Evolutionary conservation across 2,113 vertebrate genomes (phyloP), one percentile per base, ranked within the genome.

Genomic region (Perccottus glenii): DNA sequence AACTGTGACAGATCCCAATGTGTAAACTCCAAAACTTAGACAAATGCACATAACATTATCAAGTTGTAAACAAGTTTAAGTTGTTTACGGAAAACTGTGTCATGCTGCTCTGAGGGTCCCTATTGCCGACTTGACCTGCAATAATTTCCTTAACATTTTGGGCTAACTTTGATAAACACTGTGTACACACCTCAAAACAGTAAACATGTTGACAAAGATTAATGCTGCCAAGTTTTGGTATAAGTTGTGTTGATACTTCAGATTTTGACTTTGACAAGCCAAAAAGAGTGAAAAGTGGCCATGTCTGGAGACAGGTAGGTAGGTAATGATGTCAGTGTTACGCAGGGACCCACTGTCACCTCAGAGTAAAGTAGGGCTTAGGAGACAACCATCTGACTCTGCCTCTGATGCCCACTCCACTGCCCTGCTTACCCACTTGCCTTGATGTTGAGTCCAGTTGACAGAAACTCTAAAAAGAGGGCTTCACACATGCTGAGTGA

Each of bases 401-500:
- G 8, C 10, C 60, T 47, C 16, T 11, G 55, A 64, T 67, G 73
- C 65, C 73, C 73, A 78, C 60, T 64, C 66, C n/a, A 60, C 77
- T 76, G 77, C 69, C 73, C 85, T 70, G 72, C 80, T 84, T 73
- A 72, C 80, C 70, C 78, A 73, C 80, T 73, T 71, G 78, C 78
- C 77, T 83, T 84, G 82, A 85, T 84, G 75, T 76, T 82, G 56
- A 83, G 58, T 76, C 80, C 75, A 77, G 59, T 56, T 77, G 83
- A 84, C 81, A 79, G 73, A 75, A 77, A 64, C 60, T 76, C 52
- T 64, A 77, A 73, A 85, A 65, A 2, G 67, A 76, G 63, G 55
- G 55, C 75, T 83, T 87, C 82, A 72, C 78, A 64, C 75, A 82
- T 85, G 85, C 84, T 73, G 81, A 81, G 85, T 85, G 89, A 88